phyloP scores from a whole-genome alignment of 2,888 invertebrate genomes.

The Megastigmus dorsalis region DNA sequence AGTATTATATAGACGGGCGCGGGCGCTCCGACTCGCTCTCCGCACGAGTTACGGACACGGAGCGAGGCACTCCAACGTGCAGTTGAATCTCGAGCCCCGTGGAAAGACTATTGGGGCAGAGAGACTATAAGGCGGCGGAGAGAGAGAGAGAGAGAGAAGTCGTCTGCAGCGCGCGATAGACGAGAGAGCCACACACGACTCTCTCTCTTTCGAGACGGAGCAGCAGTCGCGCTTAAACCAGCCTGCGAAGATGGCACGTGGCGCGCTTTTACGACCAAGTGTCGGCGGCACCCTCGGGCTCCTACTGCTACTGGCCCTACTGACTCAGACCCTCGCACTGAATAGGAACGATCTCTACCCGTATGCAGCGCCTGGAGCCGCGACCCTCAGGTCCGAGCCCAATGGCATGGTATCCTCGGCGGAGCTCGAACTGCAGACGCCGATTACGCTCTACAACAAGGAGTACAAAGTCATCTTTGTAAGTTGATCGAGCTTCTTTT shows the following conservation, averaged over 20 bases:
- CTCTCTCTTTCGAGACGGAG: no score
- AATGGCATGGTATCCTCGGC: constrained; percentile 72
- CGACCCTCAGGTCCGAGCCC: constrained; percentile 60
- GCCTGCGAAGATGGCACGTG: constrained; percentile 68
- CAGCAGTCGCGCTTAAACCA: constrained; percentile 67
- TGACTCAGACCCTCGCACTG: constrained; percentile 58
- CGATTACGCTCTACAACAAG: constrained; percentile 87
- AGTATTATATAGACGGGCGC: no score
- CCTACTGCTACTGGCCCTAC: constrained; percentile 56
- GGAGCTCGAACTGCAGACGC: constrained; percentile 81
- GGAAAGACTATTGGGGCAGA: neutral
- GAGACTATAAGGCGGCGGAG: constrained; percentile 52
- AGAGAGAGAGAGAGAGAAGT: neutral
- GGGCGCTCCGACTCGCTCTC: no score
- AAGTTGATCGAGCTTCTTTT: constrained; percentile 76
- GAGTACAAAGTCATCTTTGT: constrained; percentile 86
- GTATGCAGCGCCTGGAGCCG: constrained; percentile 58
- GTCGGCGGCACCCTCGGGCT: neutral
- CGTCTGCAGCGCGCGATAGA: no score
- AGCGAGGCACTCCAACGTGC: constrained; percentile 33
- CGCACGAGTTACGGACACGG: constrained; percentile 41
- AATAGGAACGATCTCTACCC: constrained; percentile 67
- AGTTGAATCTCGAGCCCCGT: constrained; percentile 8
- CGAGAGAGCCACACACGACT: neutral
- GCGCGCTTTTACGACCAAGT: constrained; percentile 58